Conservation (phyloP, 1,140 invertebrate genomes). For the Brachionus plicatilis region DNA sequence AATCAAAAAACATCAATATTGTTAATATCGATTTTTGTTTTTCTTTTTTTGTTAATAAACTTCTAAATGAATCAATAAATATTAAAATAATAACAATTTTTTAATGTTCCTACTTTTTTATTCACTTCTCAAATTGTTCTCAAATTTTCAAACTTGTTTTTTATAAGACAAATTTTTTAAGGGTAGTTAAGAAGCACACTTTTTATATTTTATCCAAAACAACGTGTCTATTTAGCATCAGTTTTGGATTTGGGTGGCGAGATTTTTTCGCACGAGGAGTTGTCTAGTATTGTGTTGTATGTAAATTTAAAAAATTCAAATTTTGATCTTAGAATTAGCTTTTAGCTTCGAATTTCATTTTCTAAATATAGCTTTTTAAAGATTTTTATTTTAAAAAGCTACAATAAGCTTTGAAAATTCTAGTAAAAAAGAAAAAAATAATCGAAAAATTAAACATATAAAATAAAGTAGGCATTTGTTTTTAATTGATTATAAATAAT, state of each 20-base stretch:
- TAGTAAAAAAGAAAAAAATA: no score
- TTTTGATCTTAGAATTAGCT: neutral
- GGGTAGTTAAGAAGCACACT: no score
- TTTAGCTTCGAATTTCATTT: neutral
- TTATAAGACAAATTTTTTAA: no score
- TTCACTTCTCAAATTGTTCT: no score
- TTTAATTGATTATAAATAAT: no score
- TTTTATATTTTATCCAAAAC: no score
- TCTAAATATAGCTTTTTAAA: neutral
- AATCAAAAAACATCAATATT: neutral
- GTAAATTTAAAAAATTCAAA: no score
- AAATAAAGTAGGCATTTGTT: neutral
- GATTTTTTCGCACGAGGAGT: neutral
- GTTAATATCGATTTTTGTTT: neutral
- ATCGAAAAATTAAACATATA: neutral
- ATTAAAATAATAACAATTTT: neutral
- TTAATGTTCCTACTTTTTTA: neutral
- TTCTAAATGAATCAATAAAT: constrained; percentile 23
- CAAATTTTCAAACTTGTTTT: no score
- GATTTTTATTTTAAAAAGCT: neutral
- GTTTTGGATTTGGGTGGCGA: neutral
- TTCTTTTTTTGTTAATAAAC: neutral
- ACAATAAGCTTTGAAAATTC: neutral
- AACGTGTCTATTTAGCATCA: no score
- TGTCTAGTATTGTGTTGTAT: neutral